Evolutionary conservation across 35 echinoderm and acorn worm species (phyloP).

Genomic region (Patiria miniata): DNA sequence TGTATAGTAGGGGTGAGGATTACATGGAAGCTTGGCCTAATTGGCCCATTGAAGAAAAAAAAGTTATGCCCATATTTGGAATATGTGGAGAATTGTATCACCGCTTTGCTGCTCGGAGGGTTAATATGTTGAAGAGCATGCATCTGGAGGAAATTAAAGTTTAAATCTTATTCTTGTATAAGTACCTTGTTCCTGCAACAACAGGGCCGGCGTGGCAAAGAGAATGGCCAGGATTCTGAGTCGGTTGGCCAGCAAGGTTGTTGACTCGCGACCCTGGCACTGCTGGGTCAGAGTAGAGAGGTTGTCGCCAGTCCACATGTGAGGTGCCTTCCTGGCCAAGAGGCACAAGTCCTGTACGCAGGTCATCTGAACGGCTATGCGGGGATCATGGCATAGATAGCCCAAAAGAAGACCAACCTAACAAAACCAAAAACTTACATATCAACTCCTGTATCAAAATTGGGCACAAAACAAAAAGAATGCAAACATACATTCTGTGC

Average conservation of each 20-base stretch:
- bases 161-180: too few species aligned
- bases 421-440: too few species aligned
- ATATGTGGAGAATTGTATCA: too few species aligned
- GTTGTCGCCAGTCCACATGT: slow-evolving; percentile 83
- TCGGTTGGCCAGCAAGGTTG: slow-evolving; percentile 37
- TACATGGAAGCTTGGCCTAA: too few species aligned
- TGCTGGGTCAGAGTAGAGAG: slow-evolving; percentile 59
- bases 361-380: slow-evolving; percentile 56
- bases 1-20: too few species aligned
- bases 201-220: slow-evolving; percentile 62
- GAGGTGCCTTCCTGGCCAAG: slow-evolving; percentile 83
- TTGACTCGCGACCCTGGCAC: slow-evolving; percentile 41
- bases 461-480: background rate
- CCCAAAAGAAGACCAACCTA: slow-evolving; percentile 76
- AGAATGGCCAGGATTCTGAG: slow-evolving; percentile 73
- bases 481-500: too few species aligned
- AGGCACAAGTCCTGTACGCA: slow-evolving; percentile 65
- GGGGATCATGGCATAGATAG: slow-evolving; percentile 67
- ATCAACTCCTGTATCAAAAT: too few species aligned
- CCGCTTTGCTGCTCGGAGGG: too few species aligned
- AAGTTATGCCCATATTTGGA: too few species aligned
- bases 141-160: too few species aligned
- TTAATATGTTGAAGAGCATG: too few species aligned
- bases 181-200: slow-evolving; percentile 38
- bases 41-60: too few species aligned